A percentile compares a stretch with the other conserved stretches of the same genome.
Conservation (phyloP, 2,797 vertebrate species). For the Cygnus olor region DNA sequence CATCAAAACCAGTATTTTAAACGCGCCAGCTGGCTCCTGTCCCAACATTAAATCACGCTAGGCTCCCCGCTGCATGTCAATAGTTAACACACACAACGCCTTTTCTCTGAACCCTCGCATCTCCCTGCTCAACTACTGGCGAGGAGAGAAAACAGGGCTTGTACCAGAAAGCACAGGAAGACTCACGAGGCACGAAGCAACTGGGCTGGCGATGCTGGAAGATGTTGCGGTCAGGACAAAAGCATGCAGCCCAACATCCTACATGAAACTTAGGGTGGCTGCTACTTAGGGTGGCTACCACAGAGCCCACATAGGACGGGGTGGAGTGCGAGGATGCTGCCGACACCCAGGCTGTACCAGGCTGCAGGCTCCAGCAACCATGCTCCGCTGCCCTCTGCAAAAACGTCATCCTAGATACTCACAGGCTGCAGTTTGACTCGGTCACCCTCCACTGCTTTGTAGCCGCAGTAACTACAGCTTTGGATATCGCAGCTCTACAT, state of each 20-base stretch:
- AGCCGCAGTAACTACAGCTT: no score
- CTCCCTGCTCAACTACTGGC: not conserved
- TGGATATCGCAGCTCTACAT: not conserved
- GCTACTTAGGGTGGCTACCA: not conserved
- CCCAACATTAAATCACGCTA: not conserved
- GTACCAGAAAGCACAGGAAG: not conserved
- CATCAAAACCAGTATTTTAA: not conserved
- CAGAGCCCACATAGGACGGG: rapidly evolving
- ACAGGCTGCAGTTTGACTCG: rapidly evolving
- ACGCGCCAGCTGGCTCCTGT: not conserved
- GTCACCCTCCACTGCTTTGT: no score
- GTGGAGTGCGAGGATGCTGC: rapidly evolving
- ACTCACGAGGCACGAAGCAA: rapidly evolving
- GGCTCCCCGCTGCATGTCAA: not conserved
- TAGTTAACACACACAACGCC: not conserved
- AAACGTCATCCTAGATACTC: not conserved
- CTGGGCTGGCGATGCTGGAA: not conserved
- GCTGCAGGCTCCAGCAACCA: not conserved
- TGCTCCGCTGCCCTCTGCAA: not conserved
- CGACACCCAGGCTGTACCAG: not conserved
- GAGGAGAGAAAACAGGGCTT: not conserved
- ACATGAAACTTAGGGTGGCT: rapidly evolving
- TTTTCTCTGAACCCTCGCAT: not conserved
- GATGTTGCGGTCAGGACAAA: not conserved
- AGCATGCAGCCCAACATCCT: no score